Evolutionary conservation across 2,797 vertebrate species (phyloP), one percentile per base, ranked within the genome.

Genomic region (Acrossocheilus fasciatus): DNA sequence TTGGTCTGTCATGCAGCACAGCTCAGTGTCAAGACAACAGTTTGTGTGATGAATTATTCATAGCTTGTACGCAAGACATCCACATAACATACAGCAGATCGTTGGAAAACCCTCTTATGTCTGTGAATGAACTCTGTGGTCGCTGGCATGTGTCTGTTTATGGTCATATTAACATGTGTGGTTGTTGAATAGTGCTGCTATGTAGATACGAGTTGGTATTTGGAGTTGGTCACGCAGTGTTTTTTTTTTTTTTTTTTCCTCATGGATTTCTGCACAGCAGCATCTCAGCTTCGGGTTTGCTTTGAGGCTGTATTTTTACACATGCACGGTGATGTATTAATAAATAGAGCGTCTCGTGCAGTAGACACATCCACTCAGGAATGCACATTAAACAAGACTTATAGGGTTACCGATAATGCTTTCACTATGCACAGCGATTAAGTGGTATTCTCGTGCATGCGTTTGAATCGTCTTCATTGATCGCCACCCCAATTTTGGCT

Each of bases 11-110:
- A 84, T 86, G 88, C 88, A 82, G 87, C 77, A 82, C 66, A 77
- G 86, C 77, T 88, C 77, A 62, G 77, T 86, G 85, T 89, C 78
- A 88, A 86, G 85, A 88, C 86, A 88, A 87, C 90, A 90, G 87
- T 89, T 82, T 85, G 89, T 87, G 84, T 87, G 68, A 91, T 92
- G 89, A 91, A 92, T 91, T 89, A 91, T 91, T 91, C 89, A 91
- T 90, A 77, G 89, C 78, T 79, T 87, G 88, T 86, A 90, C 81
- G 87, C 85, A 82, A 87, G 89, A 83, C 68, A 66, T 69, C 66
- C 72, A 82, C 82, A 83, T 85, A 89, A 52, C 81, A 81, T 73
- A 81, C 76, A 82, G 70, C 87, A 76, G 52, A 80, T 88, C 34
- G 43, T 81, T 52, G 68, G 80, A 83, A 77, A 85, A 72, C 20